Evolutionary conservation across 2,797 vertebrate species (phyloP).

Genomic region (Lagodon rhomboides): DNA sequence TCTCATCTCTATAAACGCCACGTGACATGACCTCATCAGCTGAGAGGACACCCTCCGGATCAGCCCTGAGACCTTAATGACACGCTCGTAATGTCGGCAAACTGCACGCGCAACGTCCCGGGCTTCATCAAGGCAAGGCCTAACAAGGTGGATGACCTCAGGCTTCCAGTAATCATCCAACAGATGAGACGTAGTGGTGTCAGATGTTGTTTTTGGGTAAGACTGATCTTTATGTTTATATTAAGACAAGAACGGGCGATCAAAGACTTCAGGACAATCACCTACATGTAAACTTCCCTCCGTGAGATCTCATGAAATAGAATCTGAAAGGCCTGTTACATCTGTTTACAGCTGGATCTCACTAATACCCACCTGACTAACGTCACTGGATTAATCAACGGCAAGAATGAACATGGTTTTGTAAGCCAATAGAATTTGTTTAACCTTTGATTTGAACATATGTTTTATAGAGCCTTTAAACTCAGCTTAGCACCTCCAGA

Average conservation of each 20-base stretch:
- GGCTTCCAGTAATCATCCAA: background rate
- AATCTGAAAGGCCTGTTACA: background rate
- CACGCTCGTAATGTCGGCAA: conserved; percentile 39
- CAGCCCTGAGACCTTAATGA: conserved; percentile 65
- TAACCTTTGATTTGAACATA: conserved; percentile 16
- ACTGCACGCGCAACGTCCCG: conserved; percentile 20
- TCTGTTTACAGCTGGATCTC: conserved; percentile 5
- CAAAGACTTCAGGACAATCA: conserved; percentile 3
- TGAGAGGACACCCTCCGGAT: conserved; percentile 56
- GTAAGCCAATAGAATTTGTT: conserved; percentile 3
- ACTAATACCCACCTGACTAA: background rate
- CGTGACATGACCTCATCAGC: conserved; percentile 73
- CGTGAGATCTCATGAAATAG: conserved; percentile 16
- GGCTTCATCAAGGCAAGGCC: background rate
- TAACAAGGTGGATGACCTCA: conserved; percentile 50
- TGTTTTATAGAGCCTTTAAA: conserved; percentile 45
- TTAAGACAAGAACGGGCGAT: conserved; percentile 14
- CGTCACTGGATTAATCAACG: background rate
- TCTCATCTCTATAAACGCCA: conserved; percentile 66
- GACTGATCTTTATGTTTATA: background rate
- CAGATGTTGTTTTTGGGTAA: conserved; percentile 4
- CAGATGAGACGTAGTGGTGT: conserved; percentile 7
- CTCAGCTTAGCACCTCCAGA: conserved; percentile 38
- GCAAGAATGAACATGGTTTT: background rate
- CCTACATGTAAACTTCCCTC: conserved; percentile 1